A percentile compares a stretch with the other conserved stretches of the same genome.
phyloP scores from a whole-genome alignment of 2,113 vertebrate species.

The Psephotus haematonotus region DNA sequence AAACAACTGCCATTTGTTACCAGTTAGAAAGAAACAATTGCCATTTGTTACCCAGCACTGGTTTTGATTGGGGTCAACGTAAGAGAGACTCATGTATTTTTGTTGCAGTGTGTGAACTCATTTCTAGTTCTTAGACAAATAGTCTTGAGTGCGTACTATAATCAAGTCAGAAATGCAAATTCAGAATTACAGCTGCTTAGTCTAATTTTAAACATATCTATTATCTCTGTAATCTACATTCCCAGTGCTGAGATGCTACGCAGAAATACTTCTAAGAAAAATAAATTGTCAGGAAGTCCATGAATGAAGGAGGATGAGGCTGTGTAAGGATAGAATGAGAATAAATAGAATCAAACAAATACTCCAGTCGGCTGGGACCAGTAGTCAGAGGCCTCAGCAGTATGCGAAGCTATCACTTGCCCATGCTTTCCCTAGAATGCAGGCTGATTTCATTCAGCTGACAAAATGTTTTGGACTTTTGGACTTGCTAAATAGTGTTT shows the following conservation, averaged over 20 bases:
- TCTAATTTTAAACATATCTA: conserved; percentile 52
- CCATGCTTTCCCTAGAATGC: neutral
- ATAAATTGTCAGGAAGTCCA: neutral
- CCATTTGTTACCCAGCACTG: neutral
- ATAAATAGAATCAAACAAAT: neutral
- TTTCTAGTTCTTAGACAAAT: neutral
- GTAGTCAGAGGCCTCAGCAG: neutral
- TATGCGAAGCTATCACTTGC: neutral
- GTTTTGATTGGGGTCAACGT: neutral
- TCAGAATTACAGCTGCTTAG: conserved; percentile 52
- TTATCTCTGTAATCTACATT: conserved; percentile 39
- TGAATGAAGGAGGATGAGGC: conserved; percentile 13
- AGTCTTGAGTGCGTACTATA: conserved; percentile 45
- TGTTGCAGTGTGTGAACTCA: neutral
- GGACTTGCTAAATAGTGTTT: neutral
- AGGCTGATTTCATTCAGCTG: neutral
- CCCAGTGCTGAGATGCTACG: neutral
- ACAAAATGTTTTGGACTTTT: neutral
- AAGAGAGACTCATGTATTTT: neutral
- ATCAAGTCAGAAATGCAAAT: conserved; percentile 63
- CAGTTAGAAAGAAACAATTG: neutral
- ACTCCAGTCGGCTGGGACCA: neutral
- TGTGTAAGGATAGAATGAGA: neutral
- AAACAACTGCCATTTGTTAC: neutral
- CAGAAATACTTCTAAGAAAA: conserved; percentile 58